Evolutionary conservation across 2,113 vertebrate species (phyloP).

Genomic region (Ceuthmochares aereus): DNA sequence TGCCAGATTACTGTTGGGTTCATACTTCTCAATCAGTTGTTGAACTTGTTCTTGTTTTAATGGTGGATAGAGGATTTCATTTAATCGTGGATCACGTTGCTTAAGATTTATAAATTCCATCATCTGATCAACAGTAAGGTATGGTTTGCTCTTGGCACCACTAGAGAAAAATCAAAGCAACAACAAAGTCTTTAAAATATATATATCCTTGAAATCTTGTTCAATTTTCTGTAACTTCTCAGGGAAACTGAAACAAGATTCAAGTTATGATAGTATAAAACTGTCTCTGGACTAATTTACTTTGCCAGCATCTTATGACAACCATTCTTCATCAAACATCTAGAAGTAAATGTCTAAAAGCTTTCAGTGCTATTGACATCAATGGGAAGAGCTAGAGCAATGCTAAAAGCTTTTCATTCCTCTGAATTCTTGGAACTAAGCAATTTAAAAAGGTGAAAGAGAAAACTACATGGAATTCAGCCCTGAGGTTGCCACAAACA

Average conservation of each 20-base stretch:
- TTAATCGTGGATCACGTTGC: constrained; percentile 94
- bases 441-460: not conserved
- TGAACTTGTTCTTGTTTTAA: constrained; percentile 97
- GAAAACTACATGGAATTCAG: not conserved
- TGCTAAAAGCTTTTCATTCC: not conserved
- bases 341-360: not conserved
- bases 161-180: constrained; percentile 71
- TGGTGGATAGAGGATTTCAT: constrained; percentile 97
- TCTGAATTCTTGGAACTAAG: not conserved
- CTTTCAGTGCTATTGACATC: not conserved
- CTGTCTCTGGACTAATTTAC: not conserved
- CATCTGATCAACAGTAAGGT: constrained; percentile 95
- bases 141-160: constrained; percentile 91
- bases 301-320: not conserved
- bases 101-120: constrained; percentile 95
- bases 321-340: not conserved
- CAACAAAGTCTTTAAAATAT: not conserved
- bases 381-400: not conserved
- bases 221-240: not conserved
- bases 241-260: not conserved
- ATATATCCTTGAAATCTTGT: not conserved
- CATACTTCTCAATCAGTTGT: constrained; percentile 94
- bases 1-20: constrained; percentile 85
- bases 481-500: not conserved
- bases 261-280: not conserved